Evolutionary conservation across 2,888 invertebrate species (phyloP), one percentile per base, ranked within the genome.

Genomic region (Mythimna albipuncta): DNA sequence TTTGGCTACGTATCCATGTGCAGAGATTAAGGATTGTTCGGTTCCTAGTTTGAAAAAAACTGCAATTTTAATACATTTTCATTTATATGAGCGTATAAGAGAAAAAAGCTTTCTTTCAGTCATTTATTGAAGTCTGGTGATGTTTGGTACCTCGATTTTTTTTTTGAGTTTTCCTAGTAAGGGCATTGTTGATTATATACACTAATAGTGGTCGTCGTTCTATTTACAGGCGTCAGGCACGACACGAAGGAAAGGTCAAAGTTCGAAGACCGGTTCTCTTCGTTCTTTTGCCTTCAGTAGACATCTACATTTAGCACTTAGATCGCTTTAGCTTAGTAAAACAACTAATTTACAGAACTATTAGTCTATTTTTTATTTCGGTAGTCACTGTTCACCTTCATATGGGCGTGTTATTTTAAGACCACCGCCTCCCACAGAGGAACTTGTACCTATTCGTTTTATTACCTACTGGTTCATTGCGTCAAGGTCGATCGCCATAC

Each of bases 371-470:
- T 61, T 32, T 69, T 52, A 69, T 73, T 77, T 61, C 10, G 57
- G 50, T 73, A 55, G 59, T 57, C 10, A 21, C 35, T 50, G 38
- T 58, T 32, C 62, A 67, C 69, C 69, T 69, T 75, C 16, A 65
- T 61, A 57, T 65, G 64, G 26, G 67, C 61, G 67, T 70, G 44
- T 68, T 81, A 76, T 69, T 72, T 84, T 84, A 73, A 83, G 66
- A 67, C 55, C 13, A 58, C 63, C 66, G 71, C 79, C 84, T 85
- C 84, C 85, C 84, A 83, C 84, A 66, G 65, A 72, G 84, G 64
- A n/a, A 63, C 59, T 72, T 72, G 59, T 70, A 63, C 75, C 57
- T 77, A 79, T 65, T 59, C 55, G 69, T 59, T 64, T 77, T 65
- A 65, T 44, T 70, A 70, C 68, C 79, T 81, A 61, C 78, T 74